Conservation (phyloP, 2,888 invertebrate species). For the Drosophila maculinotata region DNA sequence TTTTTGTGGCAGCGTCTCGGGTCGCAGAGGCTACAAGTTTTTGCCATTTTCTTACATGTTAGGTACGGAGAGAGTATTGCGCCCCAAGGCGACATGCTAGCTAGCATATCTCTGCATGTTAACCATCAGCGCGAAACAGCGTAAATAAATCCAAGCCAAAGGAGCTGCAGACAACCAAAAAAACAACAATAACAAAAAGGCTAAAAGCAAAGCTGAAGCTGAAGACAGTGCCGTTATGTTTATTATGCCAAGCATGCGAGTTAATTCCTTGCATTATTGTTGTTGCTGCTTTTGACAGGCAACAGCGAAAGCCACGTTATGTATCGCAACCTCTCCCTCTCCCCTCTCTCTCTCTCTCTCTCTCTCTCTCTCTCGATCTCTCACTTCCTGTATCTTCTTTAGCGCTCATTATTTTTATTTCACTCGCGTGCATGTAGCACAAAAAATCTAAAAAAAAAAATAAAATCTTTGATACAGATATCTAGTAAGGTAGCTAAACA, state of each 20-base stretch:
- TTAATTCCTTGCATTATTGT: constrained; percentile 56
- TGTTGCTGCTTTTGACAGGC: constrained; percentile 39
- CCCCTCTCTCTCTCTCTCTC: neutral
- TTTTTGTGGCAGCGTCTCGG: constrained; percentile 4
- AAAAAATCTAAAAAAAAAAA: constrained; percentile 37
- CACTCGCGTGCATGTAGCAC: constrained; percentile 67
- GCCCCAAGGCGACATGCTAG: constrained; percentile 58
- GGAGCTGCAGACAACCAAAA: constrained; percentile 31
- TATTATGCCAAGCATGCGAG: constrained; percentile 77
- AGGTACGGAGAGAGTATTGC: constrained; percentile 17
- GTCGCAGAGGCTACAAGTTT: constrained; percentile 68
- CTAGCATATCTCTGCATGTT: constrained; percentile 41
- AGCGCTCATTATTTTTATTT: constrained; percentile 68
- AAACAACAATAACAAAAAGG: constrained; percentile 7
- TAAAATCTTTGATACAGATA: constrained; percentile 57
- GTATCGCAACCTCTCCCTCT: too few relatives aligned
- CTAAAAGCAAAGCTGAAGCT: constrained; percentile 24
- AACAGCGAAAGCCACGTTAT: constrained; percentile 31
- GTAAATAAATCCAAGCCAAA: constrained; percentile 45
- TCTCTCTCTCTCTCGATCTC: neutral
- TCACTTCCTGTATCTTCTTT: constrained; percentile 7
- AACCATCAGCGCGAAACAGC: constrained; percentile 30
- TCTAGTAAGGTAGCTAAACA: constrained; percentile 14
- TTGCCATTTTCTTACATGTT: constrained; percentile 70
- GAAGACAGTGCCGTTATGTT: constrained; percentile 59